Base-by-base conservation (phyloP, 2,797 vertebrate species). In the Diplodus puntazzo region DNA sequence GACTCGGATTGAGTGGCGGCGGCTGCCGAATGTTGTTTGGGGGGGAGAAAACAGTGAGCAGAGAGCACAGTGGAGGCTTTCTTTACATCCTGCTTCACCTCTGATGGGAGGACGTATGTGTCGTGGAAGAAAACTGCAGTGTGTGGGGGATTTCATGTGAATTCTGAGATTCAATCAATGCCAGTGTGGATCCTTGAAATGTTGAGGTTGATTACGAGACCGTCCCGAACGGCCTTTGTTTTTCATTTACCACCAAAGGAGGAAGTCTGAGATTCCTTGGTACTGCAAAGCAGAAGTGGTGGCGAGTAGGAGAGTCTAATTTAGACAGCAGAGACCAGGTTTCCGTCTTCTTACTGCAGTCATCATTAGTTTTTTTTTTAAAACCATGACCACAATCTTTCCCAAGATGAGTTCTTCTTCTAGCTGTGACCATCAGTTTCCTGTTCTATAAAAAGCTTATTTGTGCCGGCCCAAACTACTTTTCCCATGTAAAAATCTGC, bases 11-110 rank as follows among this genome's bases (percentile, higher is more conserved):
- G 72, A 82, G 82, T 30, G 71, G 74, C 69, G 21, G 9, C 0
- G 50, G 68, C 69, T 87, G 80, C 80, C 83, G 91, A 84, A 87
- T 86, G 76, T 73, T 85, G 77, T 85, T 89, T 75, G 34, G 1
- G 63, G 81, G 71, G 84, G 71, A 71, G 79, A 70, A 54, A 71
- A 65, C 81, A 52, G 72, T 18, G 57, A n/a, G 55, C 57, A 67
- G 63, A 39, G 52, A 70, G 34, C 45, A 74, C 82, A 83, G 67
- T 49, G 60, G 59, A 77, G 58, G 18, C 79, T 21, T 81, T 90
- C 73, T 82, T 60, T 78, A 63, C 55, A 58, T 77, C 53, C 21
- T 53, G 39, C 57, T 69, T 58, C 50, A 58, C 20, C 42, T 45
- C 60, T 66, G 66, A 45, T 75, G 62, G 57, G 77, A 82, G 72